These are phyloP conservation scores for Tetrao urogallus DNA, from an alignment of 2,113 vertebrate genomes.

Conservation along the genomic window DNA sequence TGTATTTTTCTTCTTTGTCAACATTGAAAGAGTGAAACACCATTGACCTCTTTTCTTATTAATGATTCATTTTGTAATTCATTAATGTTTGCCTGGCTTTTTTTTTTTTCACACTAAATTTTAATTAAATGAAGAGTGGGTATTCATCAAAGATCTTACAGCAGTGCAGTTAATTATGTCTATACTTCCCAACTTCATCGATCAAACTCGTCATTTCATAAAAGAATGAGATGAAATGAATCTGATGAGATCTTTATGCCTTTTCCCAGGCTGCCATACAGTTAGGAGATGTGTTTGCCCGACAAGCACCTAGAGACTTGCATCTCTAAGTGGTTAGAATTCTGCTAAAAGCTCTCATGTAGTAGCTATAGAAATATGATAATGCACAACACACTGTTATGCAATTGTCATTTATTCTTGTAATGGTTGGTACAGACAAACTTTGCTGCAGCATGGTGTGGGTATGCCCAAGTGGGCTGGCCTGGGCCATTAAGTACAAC, in stretches of 20 bases:
- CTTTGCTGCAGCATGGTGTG: neutral
- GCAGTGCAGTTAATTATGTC: neutral
- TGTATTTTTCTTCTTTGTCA: neutral
- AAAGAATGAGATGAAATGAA: neutral
- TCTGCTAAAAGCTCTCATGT: neutral
- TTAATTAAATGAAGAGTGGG: neutral
- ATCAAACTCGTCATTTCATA: neutral
- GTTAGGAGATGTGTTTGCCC: neutral
- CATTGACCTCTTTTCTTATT: neutral
- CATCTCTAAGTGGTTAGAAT: neutral
- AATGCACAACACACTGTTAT: neutral
- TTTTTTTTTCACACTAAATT: neutral
- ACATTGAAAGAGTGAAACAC: neutral
- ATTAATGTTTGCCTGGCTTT: neutral
- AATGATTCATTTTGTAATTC: neutral
- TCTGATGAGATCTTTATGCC: neutral
- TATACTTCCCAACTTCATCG: neutral
- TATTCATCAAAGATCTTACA: neutral
- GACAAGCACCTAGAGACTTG: neutral
- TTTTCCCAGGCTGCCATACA: neutral
- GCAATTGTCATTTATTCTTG: neutral
- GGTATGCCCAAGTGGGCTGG: neutral
- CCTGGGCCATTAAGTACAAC: neutral
- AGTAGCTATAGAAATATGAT: neutral
- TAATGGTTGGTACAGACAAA: neutral